phyloP scores from a whole-genome alignment of 2,797 vertebrate species.

The Eulemur rubriventer region DNA sequence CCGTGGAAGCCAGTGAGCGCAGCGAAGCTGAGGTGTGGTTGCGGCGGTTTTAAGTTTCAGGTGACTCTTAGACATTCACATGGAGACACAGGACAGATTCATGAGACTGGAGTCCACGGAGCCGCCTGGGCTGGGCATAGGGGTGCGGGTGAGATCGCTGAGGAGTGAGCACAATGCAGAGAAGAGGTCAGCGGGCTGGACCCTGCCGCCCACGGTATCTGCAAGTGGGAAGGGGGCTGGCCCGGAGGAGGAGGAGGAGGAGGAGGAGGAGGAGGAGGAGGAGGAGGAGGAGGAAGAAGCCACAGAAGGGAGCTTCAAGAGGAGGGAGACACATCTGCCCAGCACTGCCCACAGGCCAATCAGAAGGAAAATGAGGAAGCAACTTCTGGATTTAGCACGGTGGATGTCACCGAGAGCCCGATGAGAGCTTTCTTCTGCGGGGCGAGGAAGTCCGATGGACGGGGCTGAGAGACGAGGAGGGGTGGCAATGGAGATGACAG shows the following conservation, averaged over 20 bases:
- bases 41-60: neutral
- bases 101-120: rapidly evolving
- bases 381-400: neutral
- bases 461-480: neutral
- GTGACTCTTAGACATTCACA: neutral
- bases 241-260: no score
- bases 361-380: neutral
- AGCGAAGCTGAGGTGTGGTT: neutral
- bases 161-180: no score
- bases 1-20: neutral
- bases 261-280: no score
- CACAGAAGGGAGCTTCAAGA: neutral
- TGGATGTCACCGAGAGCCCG: neutral
- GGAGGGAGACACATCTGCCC: neutral
- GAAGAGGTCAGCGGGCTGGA: neutral
- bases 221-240: neutral
- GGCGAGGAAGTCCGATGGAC: no score
- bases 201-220: neutral
- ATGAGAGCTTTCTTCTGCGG: neutral
- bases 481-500: neutral
- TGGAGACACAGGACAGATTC: neutral
- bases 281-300: neutral
- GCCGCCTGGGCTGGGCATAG: rapidly evolving
- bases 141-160: neutral
- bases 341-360: neutral